phyloP scores from a whole-genome alignment of 2,797 vertebrate species.

The Chelon labrosus region DNA sequence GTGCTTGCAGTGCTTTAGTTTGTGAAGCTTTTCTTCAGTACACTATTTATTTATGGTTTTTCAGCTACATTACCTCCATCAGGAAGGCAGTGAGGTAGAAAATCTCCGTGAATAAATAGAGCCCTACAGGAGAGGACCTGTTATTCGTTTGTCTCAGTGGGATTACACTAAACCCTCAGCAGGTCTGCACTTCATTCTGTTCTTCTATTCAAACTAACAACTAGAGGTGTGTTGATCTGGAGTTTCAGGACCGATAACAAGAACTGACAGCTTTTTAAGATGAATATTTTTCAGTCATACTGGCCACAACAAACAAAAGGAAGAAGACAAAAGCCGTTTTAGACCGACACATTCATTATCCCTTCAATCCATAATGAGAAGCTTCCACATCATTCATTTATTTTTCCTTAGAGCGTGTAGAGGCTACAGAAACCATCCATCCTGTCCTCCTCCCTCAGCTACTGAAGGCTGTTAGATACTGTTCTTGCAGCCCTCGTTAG shows the following conservation, averaged over 20 bases:
- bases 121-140: background rate
- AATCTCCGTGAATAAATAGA: conserved; percentile 25
- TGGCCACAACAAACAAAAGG: no score
- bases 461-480: no score
- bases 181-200: background rate
- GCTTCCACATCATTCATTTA: no score
- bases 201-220: background rate
- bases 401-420: background rate
- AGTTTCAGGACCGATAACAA: background rate
- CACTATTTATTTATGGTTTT: background rate
- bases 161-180: background rate
- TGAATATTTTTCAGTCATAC: no score
- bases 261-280: background rate
- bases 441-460: no score
- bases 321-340: no score
- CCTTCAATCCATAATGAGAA: no score
- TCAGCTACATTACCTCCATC: conserved; percentile 11
- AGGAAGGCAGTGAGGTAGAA: conserved; percentile 9
- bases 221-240: background rate
- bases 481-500: no score
- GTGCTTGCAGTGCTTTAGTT: background rate
- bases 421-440: background rate
- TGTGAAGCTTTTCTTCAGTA: conserved; percentile 3
- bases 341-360: no score
- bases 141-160: conserved; percentile 11